These are phyloP conservation scores for Scaptomyza tumidula DNA, from an alignment of 2,888 invertebrate genomes.

Conservation along the genomic window DNA sequence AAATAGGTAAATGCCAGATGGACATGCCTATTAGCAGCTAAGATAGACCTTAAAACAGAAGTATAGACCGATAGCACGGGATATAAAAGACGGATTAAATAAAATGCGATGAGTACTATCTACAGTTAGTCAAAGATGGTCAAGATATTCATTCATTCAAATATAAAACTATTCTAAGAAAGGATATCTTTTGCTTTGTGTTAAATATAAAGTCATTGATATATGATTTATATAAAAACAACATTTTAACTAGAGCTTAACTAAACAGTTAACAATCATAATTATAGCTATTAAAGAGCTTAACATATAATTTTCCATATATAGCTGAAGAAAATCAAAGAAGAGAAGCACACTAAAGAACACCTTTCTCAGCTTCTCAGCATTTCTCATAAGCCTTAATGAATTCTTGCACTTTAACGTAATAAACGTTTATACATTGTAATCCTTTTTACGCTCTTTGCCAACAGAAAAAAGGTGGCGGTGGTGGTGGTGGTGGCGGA, in stretches of 20 bases:
- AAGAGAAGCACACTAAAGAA: neutral
- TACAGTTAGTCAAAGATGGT: too few species aligned
- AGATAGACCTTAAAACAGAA: neutral
- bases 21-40: neutral
- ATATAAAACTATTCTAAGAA: too few species aligned
- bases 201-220: too few species aligned
- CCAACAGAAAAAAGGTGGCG: conserved; percentile 78
- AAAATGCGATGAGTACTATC: too few species aligned
- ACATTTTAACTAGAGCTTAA: too few species aligned
- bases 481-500: conserved; percentile 36
- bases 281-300: too few species aligned
- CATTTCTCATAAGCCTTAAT: conserved; percentile 40
- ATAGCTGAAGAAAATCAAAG: neutral
- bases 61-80: too few species aligned
- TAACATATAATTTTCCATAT: neutral
- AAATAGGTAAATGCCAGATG: neutral
- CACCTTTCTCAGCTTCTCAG: conserved; percentile 5
- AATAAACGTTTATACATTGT: conserved; percentile 14
- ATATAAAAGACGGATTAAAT: too few species aligned
- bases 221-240: too few species aligned
- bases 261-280: too few species aligned
- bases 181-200: too few species aligned
- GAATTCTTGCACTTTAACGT: conserved; percentile 45
- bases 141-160: too few species aligned
- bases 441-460: conserved; percentile 45